Evolutionary conservation across 92 coral and sea anemone species (phyloP).

Genomic region (Phenganax marumi): DNA sequence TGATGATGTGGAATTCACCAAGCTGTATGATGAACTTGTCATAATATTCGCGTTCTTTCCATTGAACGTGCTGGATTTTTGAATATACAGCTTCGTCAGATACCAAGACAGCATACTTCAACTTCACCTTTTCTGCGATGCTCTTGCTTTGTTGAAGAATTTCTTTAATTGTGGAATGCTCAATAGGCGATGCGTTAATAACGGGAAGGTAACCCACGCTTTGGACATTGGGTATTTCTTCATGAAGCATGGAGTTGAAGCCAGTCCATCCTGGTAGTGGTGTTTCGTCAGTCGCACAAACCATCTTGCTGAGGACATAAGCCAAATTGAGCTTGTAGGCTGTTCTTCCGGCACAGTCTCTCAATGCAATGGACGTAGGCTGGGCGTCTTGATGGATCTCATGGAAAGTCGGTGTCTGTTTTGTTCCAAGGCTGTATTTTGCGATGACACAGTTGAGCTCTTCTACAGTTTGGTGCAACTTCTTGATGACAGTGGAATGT

Average conservation of each 20-base stretch:
- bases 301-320: constrained; percentile 40
- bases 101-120: constrained; percentile 41
- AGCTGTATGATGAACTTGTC: constrained; percentile 43
- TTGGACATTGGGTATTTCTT: constrained; percentile 37
- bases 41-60: constrained; percentile 43
- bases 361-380: constrained; percentile 7
- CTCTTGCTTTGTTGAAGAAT: constrained; percentile 37
- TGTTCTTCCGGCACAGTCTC: constrained; percentile 26
- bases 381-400: not conserved
- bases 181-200: constrained; percentile 46
- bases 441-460: constrained; percentile 24
- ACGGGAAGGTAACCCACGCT: constrained; percentile 49
- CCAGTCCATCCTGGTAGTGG: constrained; percentile 47
- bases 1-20: constrained; percentile 51
- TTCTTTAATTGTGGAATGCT: constrained; percentile 36
- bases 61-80: constrained; percentile 45
- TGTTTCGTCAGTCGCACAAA: constrained; percentile 8
- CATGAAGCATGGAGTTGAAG: constrained; percentile 37
- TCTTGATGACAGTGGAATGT: constrained; percentile 38
- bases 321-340: constrained; percentile 44
- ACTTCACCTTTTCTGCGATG: constrained; percentile 28
- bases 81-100: constrained; percentile 48
- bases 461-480: constrained; percentile 47
- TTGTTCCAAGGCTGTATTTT: constrained; percentile 36
- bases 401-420: constrained; percentile 45